A percentile compares a stretch with the other conserved stretches of the same genome.
phyloP scores from a whole-genome alignment of 2,888 invertebrate genomes.

The Mesorhabditis sp. region DNA sequence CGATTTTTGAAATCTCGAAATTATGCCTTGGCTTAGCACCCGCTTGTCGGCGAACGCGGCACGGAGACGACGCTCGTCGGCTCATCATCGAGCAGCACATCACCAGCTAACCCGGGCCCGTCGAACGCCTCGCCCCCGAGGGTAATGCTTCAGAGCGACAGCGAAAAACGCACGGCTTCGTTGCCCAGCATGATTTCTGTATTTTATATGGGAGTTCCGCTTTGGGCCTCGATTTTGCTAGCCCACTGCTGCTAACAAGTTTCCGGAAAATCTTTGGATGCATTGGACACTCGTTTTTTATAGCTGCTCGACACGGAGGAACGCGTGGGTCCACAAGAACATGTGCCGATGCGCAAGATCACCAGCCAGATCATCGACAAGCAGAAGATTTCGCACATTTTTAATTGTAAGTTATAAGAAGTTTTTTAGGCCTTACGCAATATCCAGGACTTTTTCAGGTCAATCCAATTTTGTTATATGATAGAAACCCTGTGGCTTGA shows the following conservation, averaged over 20 bases:
- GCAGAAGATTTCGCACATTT: slow-evolving; percentile 46
- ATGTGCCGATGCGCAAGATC: slow-evolving; percentile 43
- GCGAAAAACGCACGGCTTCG: not conserved
- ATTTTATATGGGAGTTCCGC: not conserved
- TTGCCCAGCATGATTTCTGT: not conserved
- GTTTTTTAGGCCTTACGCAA: too few relatives aligned
- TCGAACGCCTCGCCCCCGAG: not conserved
- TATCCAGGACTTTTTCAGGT: too few relatives aligned
- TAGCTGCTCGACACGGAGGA: slow-evolving; percentile 50
- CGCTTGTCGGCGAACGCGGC: not conserved
- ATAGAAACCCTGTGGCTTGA: too few relatives aligned
- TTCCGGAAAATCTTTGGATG: too few relatives aligned
- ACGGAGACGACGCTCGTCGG: not conserved
- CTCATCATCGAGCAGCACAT: not conserved
- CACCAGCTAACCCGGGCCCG: not conserved
- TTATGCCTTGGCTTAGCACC: not conserved
- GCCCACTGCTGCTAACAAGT: too few relatives aligned
- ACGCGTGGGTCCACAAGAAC: slow-evolving; percentile 43
- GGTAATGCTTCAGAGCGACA: too few relatives aligned
- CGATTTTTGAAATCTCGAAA: not conserved
- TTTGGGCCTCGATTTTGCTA: not conserved
- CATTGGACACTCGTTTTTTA: slow-evolving; percentile 19
- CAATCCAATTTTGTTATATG: too few relatives aligned
- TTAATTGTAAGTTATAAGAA: slow-evolving; percentile 29
- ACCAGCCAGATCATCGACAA: slow-evolving; percentile 48